These are phyloP conservation scores for Drosophila rubida DNA, from an alignment of 2,888 invertebrate species.

Conservation along the genomic window DNA sequence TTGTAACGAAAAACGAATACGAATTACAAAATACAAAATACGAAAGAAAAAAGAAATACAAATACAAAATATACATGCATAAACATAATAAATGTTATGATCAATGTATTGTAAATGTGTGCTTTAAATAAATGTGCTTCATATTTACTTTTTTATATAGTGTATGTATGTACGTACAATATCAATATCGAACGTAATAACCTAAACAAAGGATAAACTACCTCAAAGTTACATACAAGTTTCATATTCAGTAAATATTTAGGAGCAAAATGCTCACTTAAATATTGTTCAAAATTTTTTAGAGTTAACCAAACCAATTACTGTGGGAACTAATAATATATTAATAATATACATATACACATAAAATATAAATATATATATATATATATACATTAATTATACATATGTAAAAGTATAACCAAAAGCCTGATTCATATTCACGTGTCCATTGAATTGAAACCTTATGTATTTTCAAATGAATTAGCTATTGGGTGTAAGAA, in stretches of 20 bases:
- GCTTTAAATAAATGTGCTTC: slow-evolving; percentile 83
- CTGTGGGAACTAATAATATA: slow-evolving; percentile 51
- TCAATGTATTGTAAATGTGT: slow-evolving; percentile 78
- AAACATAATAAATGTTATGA: slow-evolving; percentile 63
- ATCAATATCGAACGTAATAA: slow-evolving; percentile 22
- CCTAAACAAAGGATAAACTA: slow-evolving; percentile 71
- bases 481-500: slow-evolving; percentile 38
- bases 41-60: slow-evolving; percentile 7
- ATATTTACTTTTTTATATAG: slow-evolving; percentile 62
- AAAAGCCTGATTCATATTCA: slow-evolving; percentile 75
- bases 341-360: slow-evolving; percentile 29
- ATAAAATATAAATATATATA: slow-evolving; percentile 18
- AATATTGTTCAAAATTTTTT: slow-evolving; percentile 20
- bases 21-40: slow-evolving; percentile 8
- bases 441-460: slow-evolving; percentile 71
- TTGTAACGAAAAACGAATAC: slow-evolving; percentile 28
- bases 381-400: slow-evolving; percentile 18
- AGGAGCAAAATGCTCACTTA: slow-evolving; percentile 33
- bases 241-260: slow-evolving; percentile 64
- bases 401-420: slow-evolving; percentile 41
- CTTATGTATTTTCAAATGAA: slow-evolving; percentile 58
- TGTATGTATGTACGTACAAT: slow-evolving; percentile 31
- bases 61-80: slow-evolving; percentile 25
- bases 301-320: slow-evolving; percentile 29
- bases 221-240: slow-evolving; percentile 71